Base-by-base conservation (phyloP, 2,888 invertebrate species). In the Podabrus alpinus region DNA sequence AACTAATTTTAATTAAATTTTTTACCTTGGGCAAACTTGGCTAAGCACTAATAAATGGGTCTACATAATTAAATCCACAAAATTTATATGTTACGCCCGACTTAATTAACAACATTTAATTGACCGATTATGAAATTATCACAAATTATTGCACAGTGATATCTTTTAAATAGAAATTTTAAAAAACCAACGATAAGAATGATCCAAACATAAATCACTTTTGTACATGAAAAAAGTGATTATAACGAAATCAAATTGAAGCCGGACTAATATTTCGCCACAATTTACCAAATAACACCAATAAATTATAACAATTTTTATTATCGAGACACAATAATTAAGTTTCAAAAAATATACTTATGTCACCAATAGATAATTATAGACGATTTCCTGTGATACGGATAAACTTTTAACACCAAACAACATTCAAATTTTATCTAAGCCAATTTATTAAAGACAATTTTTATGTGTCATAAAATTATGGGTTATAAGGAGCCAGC, bases 401-500 rank as follows among this genome's bases (percentile, higher is more conserved):
- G 76, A 77, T 77, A 77, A 77, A 77, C 76, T 77, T 68, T 73
- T 74, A 74, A 77, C 76, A 74, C 76, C 68, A 66, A 21, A 64
- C 61, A 75, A 75, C 77, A 77, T 77, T 77, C 64, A 59, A 75
- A 75, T 73, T 59, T 77, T 75, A 77, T 77, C 77, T 68, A n/a
- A 21, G 25, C 70, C 68, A 68, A 75, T 77, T 75, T 75, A 77
- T 77, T 71, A 75, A 61, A 60, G 68, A 71, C 60, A 72, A 76
- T 77, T 72, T 74, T 74, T 74, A 69, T 74, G 73, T 76, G 76
- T 77, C 76, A 72, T 74, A 74, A 74, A 73, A 70, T 71, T 73
- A 76, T 73, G 66, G 45, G 21, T 68, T 68, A 59, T 59, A 62
- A 69, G 64, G 70, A 68, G 68, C 29, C 69, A 72, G 62, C 62